Conservation (phyloP, 1,140 invertebrate genomes). For the Aplysia californica region DNA sequence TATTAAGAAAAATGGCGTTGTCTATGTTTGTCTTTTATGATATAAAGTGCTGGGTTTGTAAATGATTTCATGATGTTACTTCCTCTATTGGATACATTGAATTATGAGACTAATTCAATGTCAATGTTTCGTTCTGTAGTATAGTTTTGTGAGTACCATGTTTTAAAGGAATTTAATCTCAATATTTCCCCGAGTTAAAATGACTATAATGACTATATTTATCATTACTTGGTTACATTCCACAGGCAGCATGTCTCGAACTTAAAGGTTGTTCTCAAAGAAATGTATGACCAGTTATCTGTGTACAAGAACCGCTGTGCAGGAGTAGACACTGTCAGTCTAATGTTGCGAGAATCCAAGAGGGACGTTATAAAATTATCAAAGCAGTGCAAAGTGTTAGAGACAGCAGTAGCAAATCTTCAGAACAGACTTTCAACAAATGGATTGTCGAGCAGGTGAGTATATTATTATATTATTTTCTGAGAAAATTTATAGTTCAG, state of each 20-base stretch:
- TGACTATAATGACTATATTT: background rate
- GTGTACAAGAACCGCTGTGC: slow-evolving; percentile 46
- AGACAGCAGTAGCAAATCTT: slow-evolving; percentile 53
- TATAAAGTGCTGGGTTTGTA: too few species aligned
- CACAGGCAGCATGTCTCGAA: slow-evolving; percentile 52
- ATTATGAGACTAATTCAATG: too few species aligned
- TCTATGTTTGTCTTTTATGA: too few species aligned
- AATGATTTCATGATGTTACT: too few species aligned
- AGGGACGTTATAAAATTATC: slow-evolving; percentile 42
- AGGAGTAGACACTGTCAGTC: slow-evolving; percentile 55
- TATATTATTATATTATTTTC: background rate
- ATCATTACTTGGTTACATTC: too few species aligned
- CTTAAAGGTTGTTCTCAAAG: slow-evolving; percentile 48
- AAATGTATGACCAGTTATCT: slow-evolving; percentile 48
- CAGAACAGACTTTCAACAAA: slow-evolving; percentile 49
- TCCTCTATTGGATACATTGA: too few species aligned
- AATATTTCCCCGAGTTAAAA: too few species aligned
- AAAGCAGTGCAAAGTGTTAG: slow-evolving; percentile 43
- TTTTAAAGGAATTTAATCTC: too few species aligned
- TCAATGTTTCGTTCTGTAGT: background rate
- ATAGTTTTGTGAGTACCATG: background rate
- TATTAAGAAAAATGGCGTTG: too few species aligned
- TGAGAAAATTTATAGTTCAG: background rate
- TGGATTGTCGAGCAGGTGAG: slow-evolving; percentile 37
- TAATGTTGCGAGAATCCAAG: slow-evolving; percentile 49